These are phyloP conservation scores for Dryomyza anilis DNA, from an alignment of 2,888 invertebrate genomes.

Conservation along the genomic window DNA sequence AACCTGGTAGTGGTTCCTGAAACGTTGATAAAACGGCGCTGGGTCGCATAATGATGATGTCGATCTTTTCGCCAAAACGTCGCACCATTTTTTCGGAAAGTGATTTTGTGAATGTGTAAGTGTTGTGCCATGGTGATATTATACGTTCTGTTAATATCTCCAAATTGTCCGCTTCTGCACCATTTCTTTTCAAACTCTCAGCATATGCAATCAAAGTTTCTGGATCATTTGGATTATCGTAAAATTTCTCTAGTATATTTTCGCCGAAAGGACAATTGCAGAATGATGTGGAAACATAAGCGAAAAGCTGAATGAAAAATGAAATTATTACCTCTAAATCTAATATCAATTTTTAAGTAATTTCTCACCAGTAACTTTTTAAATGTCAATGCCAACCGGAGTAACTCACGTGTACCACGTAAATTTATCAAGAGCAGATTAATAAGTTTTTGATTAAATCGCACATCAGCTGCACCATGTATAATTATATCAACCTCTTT, in stretches of 20 bases:
- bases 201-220: conserved; percentile 39
- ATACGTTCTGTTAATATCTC: conserved; percentile 37
- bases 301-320: conserved; percentile 37
- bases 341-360: not conserved
- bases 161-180: conserved; percentile 29
- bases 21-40: conserved; percentile 42
- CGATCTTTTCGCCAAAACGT: conserved; percentile 34
- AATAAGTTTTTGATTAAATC: conserved; percentile 41
- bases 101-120: conserved; percentile 43
- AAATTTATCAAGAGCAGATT: conserved; percentile 39
- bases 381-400: conserved; percentile 36
- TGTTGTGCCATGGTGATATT: conserved; percentile 44
- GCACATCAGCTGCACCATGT: conserved; percentile 45
- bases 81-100: conserved; percentile 43
- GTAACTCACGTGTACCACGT: conserved; percentile 43
- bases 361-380: conserved; percentile 37
- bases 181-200: conserved; percentile 22
- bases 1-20: conserved; percentile 43
- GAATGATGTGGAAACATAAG: conserved; percentile 46
- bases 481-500: conserved; percentile 43
- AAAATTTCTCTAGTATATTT: conserved; percentile 41
- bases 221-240: conserved; percentile 40
- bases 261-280: conserved; percentile 35
- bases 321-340: not conserved
- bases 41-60: conserved; percentile 41